Evolutionary conservation across 2,113 vertebrate genomes (phyloP).

Genomic region (Clinocottus analis): DNA sequence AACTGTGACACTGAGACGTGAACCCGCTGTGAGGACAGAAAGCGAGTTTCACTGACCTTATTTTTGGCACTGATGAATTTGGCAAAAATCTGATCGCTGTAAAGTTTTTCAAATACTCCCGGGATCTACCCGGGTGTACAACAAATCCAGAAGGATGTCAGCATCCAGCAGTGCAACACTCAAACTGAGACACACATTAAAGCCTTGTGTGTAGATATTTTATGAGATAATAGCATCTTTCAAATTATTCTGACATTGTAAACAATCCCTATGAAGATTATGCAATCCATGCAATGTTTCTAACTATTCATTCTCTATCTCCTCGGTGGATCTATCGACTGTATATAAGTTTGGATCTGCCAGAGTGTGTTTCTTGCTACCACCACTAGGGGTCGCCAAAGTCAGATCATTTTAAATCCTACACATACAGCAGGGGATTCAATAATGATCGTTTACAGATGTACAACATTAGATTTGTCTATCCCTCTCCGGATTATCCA

Average conservation of each 20-base stretch:
- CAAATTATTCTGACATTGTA: too few relatives aligned
- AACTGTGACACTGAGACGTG: slow-evolving; percentile 34
- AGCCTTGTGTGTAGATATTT: too few relatives aligned
- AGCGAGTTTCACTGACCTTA: too few relatives aligned
- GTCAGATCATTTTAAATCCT: background rate
- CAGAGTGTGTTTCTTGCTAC: background rate
- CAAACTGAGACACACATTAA: too few relatives aligned
- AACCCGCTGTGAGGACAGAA: slow-evolving; percentile 40
- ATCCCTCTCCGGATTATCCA: too few relatives aligned
- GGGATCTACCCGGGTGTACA: too few relatives aligned
- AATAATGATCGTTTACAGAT: background rate
- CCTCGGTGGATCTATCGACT: background rate
- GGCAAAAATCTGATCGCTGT: too few relatives aligned
- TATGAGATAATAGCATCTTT: too few relatives aligned
- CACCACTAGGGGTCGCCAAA: background rate
- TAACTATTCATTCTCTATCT: background rate
- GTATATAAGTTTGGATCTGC: background rate
- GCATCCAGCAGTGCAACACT: too few relatives aligned
- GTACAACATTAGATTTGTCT: background rate
- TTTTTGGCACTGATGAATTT: too few relatives aligned
- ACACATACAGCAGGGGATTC: background rate
- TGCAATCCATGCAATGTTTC: background rate
- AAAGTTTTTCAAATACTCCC: too few relatives aligned
- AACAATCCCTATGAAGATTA: background rate
- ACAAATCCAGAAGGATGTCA: too few relatives aligned